Evolutionary conservation across 53 echinoderm and acorn worm species (phyloP), one percentile per base, ranked within the genome.

Genomic region (Stichopus horrens): DNA sequence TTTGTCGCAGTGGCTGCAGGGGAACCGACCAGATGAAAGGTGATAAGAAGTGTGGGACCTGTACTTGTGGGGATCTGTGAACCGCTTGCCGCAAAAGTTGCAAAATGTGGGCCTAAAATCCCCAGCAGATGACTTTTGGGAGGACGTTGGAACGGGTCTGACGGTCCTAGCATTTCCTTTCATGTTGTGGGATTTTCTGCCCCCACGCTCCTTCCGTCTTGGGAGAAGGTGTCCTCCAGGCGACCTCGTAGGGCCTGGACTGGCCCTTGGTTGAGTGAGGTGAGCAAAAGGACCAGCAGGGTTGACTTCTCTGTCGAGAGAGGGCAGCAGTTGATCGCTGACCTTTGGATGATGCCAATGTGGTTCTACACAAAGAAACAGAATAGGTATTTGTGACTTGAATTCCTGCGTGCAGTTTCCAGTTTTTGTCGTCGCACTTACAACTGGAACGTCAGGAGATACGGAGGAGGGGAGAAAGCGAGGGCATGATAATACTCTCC

Each of bases 81-180:
- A 81, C 21, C 16, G 16, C 21, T 81, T 81, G 55, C 82, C 82
- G 52, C 82, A 81, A 57, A 81, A 71, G 7, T 71, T 71, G 71
- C 71, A 71, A 71, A 71, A 71, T 21, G 71, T 71, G 3, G 71
- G 71, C 18, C 19, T 71, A 20, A 71, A 71, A n/a, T 71, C 71
- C 0, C n/a, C 14, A 71, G 7, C 71, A 5, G 71, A 71, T 18
- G 71, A 3, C 7, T 20, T 37, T 37, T 37, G 37, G 37, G 37
- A 37, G 37, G 37, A 1, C 0, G 37, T 2, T 37, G 37, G 37
- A 37, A 37, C 37, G 37, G 37, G 37, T 37, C 37, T 37, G 37
- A 37, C 2, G 37, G 37, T 37, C 37, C 37, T 37, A 37, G 37
- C 37, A 37, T 37, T 37, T 37, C 37, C 37, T 37, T 37, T 37